Percentiles rank a stretch among this genome's conserved stretches.
Conservation (phyloP, 2,113 vertebrate species). For the Bambusicola thoracicus region DNA sequence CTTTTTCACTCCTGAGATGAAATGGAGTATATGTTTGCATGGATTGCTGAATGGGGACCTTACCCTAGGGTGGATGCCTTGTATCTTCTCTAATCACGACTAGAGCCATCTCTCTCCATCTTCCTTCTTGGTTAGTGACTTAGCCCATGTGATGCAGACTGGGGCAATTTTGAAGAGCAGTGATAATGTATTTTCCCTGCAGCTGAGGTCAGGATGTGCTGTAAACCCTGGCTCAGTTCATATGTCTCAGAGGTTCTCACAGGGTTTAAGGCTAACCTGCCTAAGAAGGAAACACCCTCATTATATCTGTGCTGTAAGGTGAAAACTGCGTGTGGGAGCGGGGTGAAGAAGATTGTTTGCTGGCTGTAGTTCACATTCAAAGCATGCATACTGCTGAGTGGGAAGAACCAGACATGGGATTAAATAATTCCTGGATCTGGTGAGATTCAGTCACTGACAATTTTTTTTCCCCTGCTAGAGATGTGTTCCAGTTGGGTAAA, state of each 20-base stretch:
- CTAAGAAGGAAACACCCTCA: accelerated
- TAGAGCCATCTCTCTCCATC: neutral
- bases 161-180: neutral
- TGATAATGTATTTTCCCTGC: accelerated
- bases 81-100: neutral
- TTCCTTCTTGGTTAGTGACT: neutral
- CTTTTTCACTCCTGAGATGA: neutral
- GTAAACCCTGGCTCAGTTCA: accelerated
- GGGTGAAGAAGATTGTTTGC: neutral
- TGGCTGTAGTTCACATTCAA: neutral
- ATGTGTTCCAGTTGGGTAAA: neutral
- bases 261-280: neutral
- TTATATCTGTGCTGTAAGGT: neutral
- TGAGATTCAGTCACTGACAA: neutral
- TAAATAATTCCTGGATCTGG: neutral
- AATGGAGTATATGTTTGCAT: neutral
- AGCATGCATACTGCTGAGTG: neutral
- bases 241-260: neutral
- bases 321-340: neutral
- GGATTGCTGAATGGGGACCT: neutral
- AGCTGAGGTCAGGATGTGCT: neutral
- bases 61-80: neutral
- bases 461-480: neutral
- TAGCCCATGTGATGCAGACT: neutral
- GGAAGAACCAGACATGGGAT: neutral